Evolutionary conservation across 2,797 vertebrate species (phyloP).

Genomic region (Hippopotamyrus pictus): DNA sequence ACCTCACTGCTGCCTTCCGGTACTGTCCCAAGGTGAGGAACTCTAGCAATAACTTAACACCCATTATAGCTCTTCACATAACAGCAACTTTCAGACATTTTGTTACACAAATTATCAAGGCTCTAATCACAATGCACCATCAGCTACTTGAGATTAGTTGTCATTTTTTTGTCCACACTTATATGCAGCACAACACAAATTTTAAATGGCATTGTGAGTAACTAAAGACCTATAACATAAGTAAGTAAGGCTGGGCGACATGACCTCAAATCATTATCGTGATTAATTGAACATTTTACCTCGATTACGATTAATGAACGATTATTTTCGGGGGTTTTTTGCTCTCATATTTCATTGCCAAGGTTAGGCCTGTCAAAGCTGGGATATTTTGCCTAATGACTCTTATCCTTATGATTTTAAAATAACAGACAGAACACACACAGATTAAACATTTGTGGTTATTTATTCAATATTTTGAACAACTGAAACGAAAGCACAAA

Average conservation of each 20-base stretch:
- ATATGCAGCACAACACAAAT: neutral
- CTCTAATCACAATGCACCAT: neutral
- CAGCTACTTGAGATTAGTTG: neutral
- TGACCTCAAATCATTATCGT: neutral
- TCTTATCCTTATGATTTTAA: neutral
- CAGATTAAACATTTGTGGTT: neutral
- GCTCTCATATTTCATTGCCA: neutral
- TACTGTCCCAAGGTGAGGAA: neutral
- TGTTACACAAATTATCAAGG: neutral
- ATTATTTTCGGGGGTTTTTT: neutral
- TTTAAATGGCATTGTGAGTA: neutral
- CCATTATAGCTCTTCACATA: neutral
- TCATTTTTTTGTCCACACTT: neutral
- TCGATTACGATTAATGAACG: neutral
- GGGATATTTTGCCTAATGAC: neutral
- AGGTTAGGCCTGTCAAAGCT: neutral
- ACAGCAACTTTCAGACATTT: neutral
- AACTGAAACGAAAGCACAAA: neutral
- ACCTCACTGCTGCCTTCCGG: neutral
- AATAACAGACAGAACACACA: neutral
- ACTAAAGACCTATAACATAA: neutral
- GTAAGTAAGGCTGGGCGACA: neutral
- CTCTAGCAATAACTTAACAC: neutral
- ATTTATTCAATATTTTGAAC: neutral
- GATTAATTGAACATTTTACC: neutral